phyloP scores from a whole-genome alignment of 2,888 invertebrate species.

The Stenodema calcarata region DNA sequence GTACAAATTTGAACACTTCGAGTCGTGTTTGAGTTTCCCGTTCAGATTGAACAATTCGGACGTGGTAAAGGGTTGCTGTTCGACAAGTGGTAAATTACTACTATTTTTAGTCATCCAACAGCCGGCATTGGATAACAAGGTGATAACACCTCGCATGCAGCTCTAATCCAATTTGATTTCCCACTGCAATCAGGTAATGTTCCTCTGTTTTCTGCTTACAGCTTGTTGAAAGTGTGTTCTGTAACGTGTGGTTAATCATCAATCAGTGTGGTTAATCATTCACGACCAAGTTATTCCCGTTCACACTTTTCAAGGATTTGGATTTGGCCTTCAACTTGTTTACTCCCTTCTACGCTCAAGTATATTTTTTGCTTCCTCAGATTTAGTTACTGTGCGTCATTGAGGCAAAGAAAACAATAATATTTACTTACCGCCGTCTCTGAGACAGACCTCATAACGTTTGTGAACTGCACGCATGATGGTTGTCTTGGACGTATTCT shows the following conservation, averaged over 20 bases:
- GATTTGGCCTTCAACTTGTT: slow-evolving; percentile 28
- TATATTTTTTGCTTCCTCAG: slow-evolving; percentile 11
- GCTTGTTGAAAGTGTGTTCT: background rate
- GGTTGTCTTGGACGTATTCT: background rate
- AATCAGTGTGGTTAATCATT: background rate
- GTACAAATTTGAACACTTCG: too few species aligned
- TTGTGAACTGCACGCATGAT: background rate
- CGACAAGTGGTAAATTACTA: background rate
- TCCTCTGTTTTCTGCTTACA: too few species aligned
- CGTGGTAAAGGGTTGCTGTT: too few species aligned
- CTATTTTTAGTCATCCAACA: background rate
- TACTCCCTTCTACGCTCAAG: background rate
- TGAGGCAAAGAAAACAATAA: background rate
- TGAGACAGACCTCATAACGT: background rate
- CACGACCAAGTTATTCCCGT: background rate
- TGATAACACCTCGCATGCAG: background rate
- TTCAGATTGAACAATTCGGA: too few species aligned
- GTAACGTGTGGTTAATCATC: background rate
- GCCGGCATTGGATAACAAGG: background rate
- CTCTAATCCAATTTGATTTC: too few species aligned
- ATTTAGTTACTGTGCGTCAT: slow-evolving; percentile 1
- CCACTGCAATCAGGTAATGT: too few species aligned
- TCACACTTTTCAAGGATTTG: background rate
- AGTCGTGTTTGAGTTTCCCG: too few species aligned
- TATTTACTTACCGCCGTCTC: background rate